Base-by-base conservation (phyloP, 2,113 vertebrate genomes). In the Protobothrops flavoviridis region DNA sequence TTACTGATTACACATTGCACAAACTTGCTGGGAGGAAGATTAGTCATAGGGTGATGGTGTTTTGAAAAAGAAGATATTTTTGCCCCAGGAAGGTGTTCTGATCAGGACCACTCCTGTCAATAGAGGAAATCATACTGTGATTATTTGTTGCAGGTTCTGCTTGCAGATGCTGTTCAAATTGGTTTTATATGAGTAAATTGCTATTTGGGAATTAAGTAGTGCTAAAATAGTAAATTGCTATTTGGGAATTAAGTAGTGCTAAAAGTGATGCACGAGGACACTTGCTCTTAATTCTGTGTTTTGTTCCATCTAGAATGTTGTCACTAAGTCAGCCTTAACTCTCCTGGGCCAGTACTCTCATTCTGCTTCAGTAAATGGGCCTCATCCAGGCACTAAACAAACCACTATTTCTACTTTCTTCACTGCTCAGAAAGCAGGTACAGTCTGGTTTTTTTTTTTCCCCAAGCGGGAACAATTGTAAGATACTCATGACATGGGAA, bases 401-500 rank as follows among this genome's bases (percentile, higher is more conserved):
- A 97, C 94, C 74, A 97, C 95, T 92, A 98, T 98, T 92, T 81
- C 93, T 6, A 5, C 94, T 91, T 98, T 98, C 96, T 96, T 98
- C 94, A 24, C 95, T 85, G 0, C 89, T 5, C 95, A 6, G 59
- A 4, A 81, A 94, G 0, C 86, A 97, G 97, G 98, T 98, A 97
- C 50, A 95, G 15, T 50, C 8, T 33, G 57, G n/a, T n/a, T n/a
- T 13, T 21, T n/a, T n/a, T 26, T 26, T 29, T 29, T 0, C 2
- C 23, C 43, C 55, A 23, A 5, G 13, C 0, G 17, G 56, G 24
- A 53, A 20, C 53, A 85, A 21, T 1, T 12, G 0, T 2, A 6
- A 53, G 0, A 4, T 57, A 21, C 23, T 50, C 20, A 3, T 29
- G n/a, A 13, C 33, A 45, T 13, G 9, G 50, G 43, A 21, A n/a